Conservation (phyloP, 2,113 vertebrate genomes). For the Trematocara variabile region DNA sequence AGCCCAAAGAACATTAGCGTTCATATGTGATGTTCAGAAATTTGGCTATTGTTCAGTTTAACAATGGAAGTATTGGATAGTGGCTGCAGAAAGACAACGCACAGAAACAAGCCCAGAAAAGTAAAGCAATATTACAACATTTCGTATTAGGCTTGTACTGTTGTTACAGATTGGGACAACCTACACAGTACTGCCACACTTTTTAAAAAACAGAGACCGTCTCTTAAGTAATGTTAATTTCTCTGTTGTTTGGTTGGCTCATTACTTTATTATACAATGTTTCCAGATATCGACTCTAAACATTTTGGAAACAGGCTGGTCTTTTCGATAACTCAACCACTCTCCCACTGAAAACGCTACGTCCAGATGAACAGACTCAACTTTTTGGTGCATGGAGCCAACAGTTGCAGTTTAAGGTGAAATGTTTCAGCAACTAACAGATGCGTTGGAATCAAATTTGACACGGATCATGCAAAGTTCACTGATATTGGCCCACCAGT, state of each 20-base stretch:
- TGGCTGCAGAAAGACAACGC: background rate
- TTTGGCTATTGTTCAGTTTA: background rate
- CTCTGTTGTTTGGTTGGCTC: background rate
- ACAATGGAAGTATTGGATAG: background rate
- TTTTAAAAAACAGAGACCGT: background rate
- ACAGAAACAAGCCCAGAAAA: background rate
- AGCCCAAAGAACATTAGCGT: background rate
- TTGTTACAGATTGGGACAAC: background rate
- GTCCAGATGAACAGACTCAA: background rate
- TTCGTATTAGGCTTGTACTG: background rate
- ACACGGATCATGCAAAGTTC: background rate
- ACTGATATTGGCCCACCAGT: background rate
- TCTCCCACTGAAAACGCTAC: background rate
- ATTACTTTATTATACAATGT: background rate
- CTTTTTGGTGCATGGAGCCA: background rate
- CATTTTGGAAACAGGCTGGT: background rate
- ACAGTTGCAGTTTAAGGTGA: background rate
- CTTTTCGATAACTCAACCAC: background rate
- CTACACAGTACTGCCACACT: background rate
- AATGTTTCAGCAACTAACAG: background rate
- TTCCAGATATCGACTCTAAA: background rate
- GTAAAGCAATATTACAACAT: background rate
- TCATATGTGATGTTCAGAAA: background rate
- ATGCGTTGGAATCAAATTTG: background rate
- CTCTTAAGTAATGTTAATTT: background rate